phyloP scores from a whole-genome alignment of 2,888 invertebrate genomes.

The Doris montereyensis region DNA sequence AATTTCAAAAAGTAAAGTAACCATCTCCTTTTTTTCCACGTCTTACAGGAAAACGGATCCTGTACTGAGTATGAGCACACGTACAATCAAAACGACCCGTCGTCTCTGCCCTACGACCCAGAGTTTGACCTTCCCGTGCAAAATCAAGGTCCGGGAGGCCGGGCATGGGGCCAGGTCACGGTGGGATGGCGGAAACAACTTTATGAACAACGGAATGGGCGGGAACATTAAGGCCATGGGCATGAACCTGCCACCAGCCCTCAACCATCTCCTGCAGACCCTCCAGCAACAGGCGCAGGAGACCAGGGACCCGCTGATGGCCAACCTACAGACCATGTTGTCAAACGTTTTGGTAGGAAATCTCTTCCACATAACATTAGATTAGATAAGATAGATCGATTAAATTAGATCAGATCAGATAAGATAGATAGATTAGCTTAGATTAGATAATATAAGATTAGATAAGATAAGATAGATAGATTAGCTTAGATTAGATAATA shows the following conservation, averaged over 20 bases:
- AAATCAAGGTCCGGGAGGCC: constrained; percentile 40
- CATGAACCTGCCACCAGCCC: constrained; percentile 57
- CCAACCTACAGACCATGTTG: constrained; percentile 60
- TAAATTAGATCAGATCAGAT: no score
- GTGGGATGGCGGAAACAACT: not conserved
- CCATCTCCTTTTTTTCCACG: no score
- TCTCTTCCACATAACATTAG: not conserved
- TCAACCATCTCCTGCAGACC: constrained; percentile 58
- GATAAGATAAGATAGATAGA: no score
- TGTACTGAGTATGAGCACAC: constrained; percentile 47
- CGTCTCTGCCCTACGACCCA: constrained; percentile 43
- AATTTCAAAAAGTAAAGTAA: no score
- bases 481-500: no score
- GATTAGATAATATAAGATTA: not conserved
- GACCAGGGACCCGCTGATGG: constrained; percentile 47
- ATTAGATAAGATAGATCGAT: not conserved
- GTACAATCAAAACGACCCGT: constrained; percentile 42
- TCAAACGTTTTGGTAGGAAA: constrained; percentile 60
- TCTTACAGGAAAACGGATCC: constrained; percentile 46
- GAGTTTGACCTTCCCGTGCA: constrained; percentile 40
- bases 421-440: no score
- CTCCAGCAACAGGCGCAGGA: constrained; percentile 52
- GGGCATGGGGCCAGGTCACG: not conserved
- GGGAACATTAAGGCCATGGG: not conserved
- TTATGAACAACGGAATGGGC: not conserved